Percentiles rank a stretch among this genome's conserved stretches.
phyloP scores from a whole-genome alignment of 1,140 invertebrate genomes.

The Drosophila yakuba region DNA sequence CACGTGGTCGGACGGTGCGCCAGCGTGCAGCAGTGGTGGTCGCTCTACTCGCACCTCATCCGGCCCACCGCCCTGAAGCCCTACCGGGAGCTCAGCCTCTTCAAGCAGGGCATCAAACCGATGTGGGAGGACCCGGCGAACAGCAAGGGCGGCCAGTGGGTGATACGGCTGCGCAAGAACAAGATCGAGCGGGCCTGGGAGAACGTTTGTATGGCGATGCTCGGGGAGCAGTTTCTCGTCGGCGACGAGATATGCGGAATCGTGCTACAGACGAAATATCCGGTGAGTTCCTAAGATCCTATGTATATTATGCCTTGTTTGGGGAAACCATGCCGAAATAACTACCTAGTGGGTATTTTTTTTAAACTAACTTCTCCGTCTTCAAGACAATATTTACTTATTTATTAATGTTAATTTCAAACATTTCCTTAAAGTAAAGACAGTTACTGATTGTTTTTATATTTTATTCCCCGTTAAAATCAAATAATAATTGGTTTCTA shows the following conservation, averaged over 20 bases:
- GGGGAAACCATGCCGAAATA: conserved; percentile 36
- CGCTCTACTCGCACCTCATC: conserved; percentile 95
- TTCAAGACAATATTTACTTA: no score
- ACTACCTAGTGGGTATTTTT: not conserved
- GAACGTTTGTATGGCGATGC: conserved; percentile 98
- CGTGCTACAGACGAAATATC: conserved; percentile 96
- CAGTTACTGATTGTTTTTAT: no score
- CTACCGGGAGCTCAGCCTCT: conserved; percentile 98
- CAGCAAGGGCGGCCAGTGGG: conserved; percentile 98
- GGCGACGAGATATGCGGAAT: conserved; percentile 99
- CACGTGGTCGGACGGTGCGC: conserved; percentile 91
- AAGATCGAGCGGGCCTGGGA: conserved; percentile 99
- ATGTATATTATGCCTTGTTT: not conserved
- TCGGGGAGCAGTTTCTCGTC: conserved; percentile 99
- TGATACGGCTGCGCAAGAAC: conserved; percentile 96
- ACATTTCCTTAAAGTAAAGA: no score
- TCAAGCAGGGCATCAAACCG: conserved; percentile 99
- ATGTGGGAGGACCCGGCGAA: conserved; percentile 99
- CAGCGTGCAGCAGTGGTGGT: conserved; percentile 98
- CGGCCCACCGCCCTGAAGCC: conserved; percentile 94
- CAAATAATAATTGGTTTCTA: no score
- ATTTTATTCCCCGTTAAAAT: no score
- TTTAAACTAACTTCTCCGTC: not conserved
- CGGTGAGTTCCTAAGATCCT: conserved; percentile 86
- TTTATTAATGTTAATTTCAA: no score